Evolutionary conservation across 2,797 vertebrate genomes (phyloP), one percentile per base, ranked within the genome.

Genomic region (Delichon dasypus): DNA sequence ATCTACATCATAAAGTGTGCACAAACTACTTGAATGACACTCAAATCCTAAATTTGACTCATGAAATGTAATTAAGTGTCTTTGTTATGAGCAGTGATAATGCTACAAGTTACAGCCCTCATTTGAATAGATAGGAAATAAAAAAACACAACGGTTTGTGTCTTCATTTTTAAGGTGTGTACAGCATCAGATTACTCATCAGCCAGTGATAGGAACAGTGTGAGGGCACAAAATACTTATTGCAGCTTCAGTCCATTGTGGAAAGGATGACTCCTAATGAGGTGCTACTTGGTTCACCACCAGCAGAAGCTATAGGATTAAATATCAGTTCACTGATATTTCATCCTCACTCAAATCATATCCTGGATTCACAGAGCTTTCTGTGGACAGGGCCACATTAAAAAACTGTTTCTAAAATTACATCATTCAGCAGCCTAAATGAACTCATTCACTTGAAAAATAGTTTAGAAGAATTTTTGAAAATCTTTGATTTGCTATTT

Each of bases 401-500:
- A 29, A 12, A 12, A n/a, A 4, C 4, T 32, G 5, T 40, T 82
- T 94, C 72, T 57, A 54, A 86, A 76, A 75, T 20, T 13, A 5
- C 50, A 6, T 30, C 18, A 84, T 91, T 80, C 6, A 5, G 19
- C 25, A 71, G 21, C 36, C 42, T 89, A 77, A 90, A 45, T 79
- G 3, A 82, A 85, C 40, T 91, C 5, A 36, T 72, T 90, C 32
- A 29, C 10, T 48, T 93, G 84, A 92, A 93, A 94, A 70, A 27
- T 8, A 48, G 16, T 54, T 87, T 74, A 67, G 38, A 62, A 77
- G n/a, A 90, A 61, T 30, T 68, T 82, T 34, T 47, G n/a, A 66
- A 76, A 95, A 79, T 84, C 54, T 89, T 92, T 76, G 57, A 66
- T 89, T 95, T 96, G 30, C 6, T 42, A 38, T 86, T 95, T 84